Percentiles rank a stretch among this genome's conserved stretches.
These are phyloP conservation scores for Phaethon lepturus DNA, from an alignment of 2,113 vertebrate genomes.

Conservation along the genomic window DNA sequence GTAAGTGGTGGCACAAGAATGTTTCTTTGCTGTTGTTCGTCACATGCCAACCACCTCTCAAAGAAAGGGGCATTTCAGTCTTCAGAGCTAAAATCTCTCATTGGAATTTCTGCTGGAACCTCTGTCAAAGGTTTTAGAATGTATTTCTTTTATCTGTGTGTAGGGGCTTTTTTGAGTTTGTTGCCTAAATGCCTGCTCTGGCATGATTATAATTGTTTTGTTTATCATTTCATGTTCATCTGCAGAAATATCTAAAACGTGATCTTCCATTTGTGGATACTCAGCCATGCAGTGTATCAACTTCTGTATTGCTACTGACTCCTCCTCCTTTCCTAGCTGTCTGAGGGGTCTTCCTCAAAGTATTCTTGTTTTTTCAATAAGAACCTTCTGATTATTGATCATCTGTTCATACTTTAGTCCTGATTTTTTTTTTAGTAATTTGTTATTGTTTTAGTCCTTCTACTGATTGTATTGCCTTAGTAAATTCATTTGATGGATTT, in stretches of 20 bases:
- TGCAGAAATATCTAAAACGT: not conserved
- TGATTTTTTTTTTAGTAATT: not conserved
- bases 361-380: not conserved
- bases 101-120: not conserved
- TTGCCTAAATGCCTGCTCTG: not conserved
- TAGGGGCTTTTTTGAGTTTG: not conserved
- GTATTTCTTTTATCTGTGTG: not conserved
- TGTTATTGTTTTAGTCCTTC: not conserved
- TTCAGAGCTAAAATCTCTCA: not conserved
- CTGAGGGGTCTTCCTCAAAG: not conserved
- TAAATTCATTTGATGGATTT: not conserved
- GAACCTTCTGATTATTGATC: not conserved
- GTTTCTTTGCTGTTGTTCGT: not conserved
- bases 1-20: not conserved
- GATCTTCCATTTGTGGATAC: not conserved
- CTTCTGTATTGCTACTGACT: not conserved
- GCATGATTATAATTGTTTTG: not conserved
- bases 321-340: not conserved
- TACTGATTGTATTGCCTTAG: not conserved
- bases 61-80: not conserved
- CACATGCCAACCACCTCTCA: slow-evolving; percentile 9
- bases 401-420: not conserved
- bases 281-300: not conserved
- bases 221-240: not conserved
- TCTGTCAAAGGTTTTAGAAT: not conserved